phyloP scores from a whole-genome alignment of 2,797 vertebrate species.

The Bucorvus abyssinicus region DNA sequence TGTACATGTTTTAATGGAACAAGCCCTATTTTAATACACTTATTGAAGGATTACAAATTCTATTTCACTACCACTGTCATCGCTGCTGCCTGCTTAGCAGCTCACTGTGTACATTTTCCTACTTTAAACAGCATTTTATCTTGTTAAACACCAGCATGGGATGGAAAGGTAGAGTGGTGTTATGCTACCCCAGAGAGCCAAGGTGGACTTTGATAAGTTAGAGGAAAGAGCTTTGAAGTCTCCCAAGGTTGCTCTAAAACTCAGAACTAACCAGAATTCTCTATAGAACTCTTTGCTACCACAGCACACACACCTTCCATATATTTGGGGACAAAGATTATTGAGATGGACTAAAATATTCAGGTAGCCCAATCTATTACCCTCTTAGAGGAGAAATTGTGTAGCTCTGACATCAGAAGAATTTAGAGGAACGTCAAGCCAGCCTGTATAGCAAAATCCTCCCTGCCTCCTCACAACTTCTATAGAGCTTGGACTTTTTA shows the following conservation, averaged over 20 bases:
- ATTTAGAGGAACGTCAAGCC: neutral
- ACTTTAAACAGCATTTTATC: neutral
- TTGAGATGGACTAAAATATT: neutral
- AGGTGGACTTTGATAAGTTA: accelerated
- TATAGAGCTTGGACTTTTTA: neutral
- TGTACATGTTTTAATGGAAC: neutral
- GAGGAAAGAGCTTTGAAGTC: neutral
- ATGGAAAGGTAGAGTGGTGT: neutral
- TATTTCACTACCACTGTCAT: neutral
- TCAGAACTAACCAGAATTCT: neutral
- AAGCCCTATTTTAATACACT: neutral
- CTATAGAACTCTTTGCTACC: neutral
- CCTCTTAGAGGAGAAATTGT: neutral
- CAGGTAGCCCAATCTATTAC: neutral
- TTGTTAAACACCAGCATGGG: neutral
- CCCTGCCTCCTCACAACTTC: neutral
- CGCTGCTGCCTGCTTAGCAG: neutral
- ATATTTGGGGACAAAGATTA: neutral
- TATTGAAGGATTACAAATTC: neutral
- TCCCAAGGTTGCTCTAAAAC: neutral
- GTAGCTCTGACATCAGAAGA: neutral
- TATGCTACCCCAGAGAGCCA: neutral
- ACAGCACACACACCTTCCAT: neutral
- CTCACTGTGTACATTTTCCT: neutral
- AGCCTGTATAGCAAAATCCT: neutral